A percentile compares a stretch with the other conserved stretches of the same genome.
phyloP scores from a whole-genome alignment of 2,113 vertebrate species.

The Mellivora capensis region DNA sequence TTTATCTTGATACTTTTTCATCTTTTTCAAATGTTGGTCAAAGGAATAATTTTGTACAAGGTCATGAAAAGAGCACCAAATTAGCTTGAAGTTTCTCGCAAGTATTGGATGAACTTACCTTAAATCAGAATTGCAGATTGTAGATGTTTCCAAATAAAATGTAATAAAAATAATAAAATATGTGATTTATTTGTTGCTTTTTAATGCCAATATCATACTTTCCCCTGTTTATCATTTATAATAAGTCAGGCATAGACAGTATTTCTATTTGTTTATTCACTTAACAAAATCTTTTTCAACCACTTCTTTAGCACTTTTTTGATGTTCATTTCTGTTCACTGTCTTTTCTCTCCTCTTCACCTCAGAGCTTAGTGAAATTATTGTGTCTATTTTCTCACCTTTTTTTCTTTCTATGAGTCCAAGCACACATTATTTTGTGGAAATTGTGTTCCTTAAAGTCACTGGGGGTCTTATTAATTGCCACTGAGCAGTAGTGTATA shows the following conservation, averaged over 20 bases:
- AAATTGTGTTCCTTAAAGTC: background rate
- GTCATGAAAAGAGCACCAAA: background rate
- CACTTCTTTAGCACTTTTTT: background rate
- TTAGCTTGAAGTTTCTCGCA: background rate
- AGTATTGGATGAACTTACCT: background rate
- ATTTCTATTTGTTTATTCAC: background rate
- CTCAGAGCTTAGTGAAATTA: background rate
- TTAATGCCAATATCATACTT: background rate
- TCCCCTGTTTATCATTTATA: background rate
- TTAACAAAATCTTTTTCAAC: background rate
- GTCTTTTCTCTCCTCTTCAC: background rate
- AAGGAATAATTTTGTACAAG: slow-evolving; percentile 37
- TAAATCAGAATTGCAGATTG: background rate
- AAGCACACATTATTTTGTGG: background rate
- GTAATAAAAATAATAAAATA: background rate
- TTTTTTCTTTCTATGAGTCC: background rate
- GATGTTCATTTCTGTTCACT: background rate
- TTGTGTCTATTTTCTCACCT: background rate
- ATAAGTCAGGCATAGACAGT: background rate
- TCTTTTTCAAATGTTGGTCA: slow-evolving; percentile 5
- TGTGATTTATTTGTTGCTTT: background rate
- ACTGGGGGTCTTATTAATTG: background rate
- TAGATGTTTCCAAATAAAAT: background rate
- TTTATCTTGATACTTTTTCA: slow-evolving; percentile 19
- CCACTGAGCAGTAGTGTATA: background rate